Percentiles rank a stretch among this genome's conserved stretches.
These are phyloP conservation scores for Cheilosia vulpina DNA, from an alignment of 2,888 invertebrate genomes.

Conservation along the genomic window DNA sequence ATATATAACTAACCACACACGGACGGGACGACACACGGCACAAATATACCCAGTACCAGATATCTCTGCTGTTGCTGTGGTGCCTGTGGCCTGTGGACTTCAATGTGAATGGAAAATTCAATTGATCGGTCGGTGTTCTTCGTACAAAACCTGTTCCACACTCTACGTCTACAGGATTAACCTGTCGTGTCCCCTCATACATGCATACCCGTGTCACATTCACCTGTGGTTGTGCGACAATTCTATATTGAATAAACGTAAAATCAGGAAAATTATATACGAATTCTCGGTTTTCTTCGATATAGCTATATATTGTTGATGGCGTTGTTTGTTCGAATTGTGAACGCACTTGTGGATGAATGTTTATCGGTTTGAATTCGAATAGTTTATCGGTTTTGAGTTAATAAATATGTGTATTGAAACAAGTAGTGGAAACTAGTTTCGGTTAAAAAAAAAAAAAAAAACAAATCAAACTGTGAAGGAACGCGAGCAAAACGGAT, in stretches of 20 bases:
- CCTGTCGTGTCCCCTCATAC: conserved; percentile 66
- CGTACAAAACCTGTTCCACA: conserved; percentile 72
- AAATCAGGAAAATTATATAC: conserved; percentile 30
- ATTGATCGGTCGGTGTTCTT: conserved; percentile 70
- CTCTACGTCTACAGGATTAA: conserved; percentile 72
- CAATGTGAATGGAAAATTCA: conserved; percentile 72
- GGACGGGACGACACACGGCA: conserved; percentile 20
- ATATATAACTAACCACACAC: conserved; percentile 40
- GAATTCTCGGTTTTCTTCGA: conserved; percentile 30
- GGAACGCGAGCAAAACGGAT: conserved; percentile 47
- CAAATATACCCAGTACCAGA: neutral
- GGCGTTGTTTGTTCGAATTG: conserved; percentile 39
- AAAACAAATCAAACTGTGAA: conserved; percentile 16
- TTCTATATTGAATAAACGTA: conserved; percentile 37
- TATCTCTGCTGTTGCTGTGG: neutral
- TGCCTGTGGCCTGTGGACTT: conserved; percentile 4
- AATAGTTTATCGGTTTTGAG: conserved; percentile 15
- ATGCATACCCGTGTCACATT: conserved; percentile 52
- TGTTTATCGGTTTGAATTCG: conserved; percentile 28
- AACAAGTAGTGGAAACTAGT: conserved; percentile 5
- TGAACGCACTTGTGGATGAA: conserved; percentile 47
- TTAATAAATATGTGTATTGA: neutral
- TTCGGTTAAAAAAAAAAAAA: neutral
- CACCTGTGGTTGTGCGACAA: conserved; percentile 52
- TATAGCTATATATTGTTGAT: conserved; percentile 15